phyloP scores from a whole-genome alignment of 2,113 vertebrate species.

The Ranitomeya variabilis region DNA sequence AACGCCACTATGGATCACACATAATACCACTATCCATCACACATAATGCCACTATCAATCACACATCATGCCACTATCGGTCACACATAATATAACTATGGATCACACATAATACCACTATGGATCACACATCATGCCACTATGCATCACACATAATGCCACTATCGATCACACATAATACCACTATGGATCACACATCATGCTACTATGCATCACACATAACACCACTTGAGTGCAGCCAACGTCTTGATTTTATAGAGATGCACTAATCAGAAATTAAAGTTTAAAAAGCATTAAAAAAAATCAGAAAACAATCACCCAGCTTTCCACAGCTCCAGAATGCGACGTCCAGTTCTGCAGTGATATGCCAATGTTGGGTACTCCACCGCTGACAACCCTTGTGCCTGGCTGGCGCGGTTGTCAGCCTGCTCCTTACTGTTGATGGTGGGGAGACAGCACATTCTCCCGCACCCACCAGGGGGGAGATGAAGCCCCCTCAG shows the following conservation, averaged over 20 bases:
- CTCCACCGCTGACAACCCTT: neutral
- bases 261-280: neutral
- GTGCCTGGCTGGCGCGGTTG: neutral
- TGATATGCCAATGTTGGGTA: too few species aligned
- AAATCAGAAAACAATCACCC: neutral
- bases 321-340: neutral
- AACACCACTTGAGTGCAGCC: neutral
- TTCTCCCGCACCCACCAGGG: constrained; percentile 64
- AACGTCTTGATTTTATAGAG: neutral
- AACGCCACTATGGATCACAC: too few species aligned
- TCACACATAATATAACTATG: too few species aligned
- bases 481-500: constrained; percentile 50
- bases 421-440: neutral
- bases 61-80: too few species aligned
- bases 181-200: too few species aligned
- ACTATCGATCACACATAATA: too few species aligned
- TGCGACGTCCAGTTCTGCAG: neutral
- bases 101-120: too few species aligned
- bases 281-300: neutral
- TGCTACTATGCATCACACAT: too few species aligned
- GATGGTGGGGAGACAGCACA: constrained; percentile 64
- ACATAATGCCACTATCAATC: too few species aligned
- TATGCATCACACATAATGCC: too few species aligned
- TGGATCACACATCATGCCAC: too few species aligned
- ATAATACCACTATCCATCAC: too few species aligned